Conservation (phyloP, 37 sponge, comb jelly and placozoan genomes). For the Hexactinellida sp. region DNA sequence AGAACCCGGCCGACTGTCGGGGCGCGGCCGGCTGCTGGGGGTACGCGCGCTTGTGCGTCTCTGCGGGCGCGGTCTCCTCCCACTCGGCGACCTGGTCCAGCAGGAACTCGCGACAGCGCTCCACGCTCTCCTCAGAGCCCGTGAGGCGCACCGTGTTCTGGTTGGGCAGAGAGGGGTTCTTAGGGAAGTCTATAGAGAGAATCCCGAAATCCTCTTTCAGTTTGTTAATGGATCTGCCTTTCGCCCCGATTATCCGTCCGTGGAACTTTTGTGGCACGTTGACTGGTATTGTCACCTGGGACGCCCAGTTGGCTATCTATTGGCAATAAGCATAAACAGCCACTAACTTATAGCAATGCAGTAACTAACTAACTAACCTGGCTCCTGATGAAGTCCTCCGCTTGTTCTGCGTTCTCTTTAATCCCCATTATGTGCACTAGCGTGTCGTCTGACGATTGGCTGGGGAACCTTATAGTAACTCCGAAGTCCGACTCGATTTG, state of each 20-base stretch:
- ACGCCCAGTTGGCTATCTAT: background rate
- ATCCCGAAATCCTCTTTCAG: slow-evolving; percentile 9
- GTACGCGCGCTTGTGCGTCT: background rate
- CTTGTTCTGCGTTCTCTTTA: background rate
- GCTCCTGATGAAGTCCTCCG: background rate
- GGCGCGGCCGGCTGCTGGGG: background rate
- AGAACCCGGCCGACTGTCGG: background rate
- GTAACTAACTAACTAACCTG: background rate
- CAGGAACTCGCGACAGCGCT: background rate
- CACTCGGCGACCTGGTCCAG: background rate
- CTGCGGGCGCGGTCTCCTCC: background rate
- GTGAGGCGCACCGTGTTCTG: background rate
- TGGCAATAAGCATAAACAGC: background rate
- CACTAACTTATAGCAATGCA: background rate
- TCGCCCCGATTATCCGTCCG: background rate
- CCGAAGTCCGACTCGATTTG: background rate
- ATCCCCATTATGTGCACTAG: background rate
- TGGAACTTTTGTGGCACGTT: background rate
- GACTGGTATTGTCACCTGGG: background rate
- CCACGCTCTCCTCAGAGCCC: background rate
- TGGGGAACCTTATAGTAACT: background rate
- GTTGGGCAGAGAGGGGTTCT: slow-evolving; percentile 6
- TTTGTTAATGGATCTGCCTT: slow-evolving; percentile 1
- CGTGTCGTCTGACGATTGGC: background rate
- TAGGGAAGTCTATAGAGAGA: background rate